Percentiles rank a stretch among this genome's conserved stretches.
Evolutionary conservation across 2,113 vertebrate species (phyloP).

Genomic region (Semnornis frantzii): DNA sequence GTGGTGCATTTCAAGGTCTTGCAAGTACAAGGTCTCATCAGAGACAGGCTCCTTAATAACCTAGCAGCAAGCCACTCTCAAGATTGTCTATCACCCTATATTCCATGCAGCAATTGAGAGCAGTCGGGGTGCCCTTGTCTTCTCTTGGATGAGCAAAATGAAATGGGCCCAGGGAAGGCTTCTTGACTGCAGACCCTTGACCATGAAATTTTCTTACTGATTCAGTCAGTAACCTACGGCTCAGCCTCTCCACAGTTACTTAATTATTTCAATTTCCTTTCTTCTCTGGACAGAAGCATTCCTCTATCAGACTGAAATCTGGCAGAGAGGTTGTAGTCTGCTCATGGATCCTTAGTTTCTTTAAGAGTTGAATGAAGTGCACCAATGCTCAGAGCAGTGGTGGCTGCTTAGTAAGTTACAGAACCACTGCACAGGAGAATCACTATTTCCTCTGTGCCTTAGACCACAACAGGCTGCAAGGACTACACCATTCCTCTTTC

Average conservation of each 20-base stretch:
- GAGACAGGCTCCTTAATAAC: conserved; percentile 58
- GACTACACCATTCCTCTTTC: background rate
- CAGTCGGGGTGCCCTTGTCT: conserved; percentile 10
- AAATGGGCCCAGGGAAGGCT: conserved; percentile 2
- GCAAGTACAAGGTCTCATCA: conserved; percentile 64
- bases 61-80: conserved; percentile 42
- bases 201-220: background rate
- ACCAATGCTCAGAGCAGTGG: background rate
- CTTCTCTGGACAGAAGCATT: background rate
- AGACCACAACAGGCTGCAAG: background rate
- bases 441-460: background rate
- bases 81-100: conserved; percentile 50
- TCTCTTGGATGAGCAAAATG: background rate
- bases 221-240: background rate
- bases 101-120: conserved; percentile 27
- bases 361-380: background rate
- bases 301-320: background rate
- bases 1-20: conserved; percentile 59
- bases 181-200: background rate
- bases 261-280: conserved; percentile 4
- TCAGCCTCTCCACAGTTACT: background rate
- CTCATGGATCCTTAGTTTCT: background rate
- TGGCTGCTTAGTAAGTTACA: background rate
- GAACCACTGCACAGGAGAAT: background rate
- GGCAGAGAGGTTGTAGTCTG: background rate